These are phyloP conservation scores for Eidolon helvum DNA, from an alignment of 2,113 vertebrate genomes.

Conservation along the genomic window DNA sequence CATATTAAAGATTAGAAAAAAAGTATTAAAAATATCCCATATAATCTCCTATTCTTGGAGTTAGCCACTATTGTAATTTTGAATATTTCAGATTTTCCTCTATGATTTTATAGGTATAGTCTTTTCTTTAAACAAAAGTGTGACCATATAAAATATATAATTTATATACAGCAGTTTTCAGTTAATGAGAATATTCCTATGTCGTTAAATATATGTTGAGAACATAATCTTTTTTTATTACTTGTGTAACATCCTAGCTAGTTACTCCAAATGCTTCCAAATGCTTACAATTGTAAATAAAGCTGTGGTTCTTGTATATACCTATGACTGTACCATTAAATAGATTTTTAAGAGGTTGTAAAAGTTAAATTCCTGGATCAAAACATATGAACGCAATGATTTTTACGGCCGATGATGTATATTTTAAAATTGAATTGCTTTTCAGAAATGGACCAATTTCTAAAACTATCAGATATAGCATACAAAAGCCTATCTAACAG, in stretches of 20 bases:
- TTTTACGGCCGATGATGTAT: neutral
- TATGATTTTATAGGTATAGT: neutral
- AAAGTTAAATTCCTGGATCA: neutral
- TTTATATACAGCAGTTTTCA: neutral
- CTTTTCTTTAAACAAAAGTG: constrained; percentile 32
- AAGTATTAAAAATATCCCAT: neutral
- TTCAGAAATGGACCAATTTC: neutral
- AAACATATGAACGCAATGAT: neutral
- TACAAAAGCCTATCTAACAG: neutral
- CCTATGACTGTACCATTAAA: neutral
- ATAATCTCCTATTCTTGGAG: neutral
- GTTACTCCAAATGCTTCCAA: neutral
- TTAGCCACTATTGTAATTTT: neutral
- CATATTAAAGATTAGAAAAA: neutral
- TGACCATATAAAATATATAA: neutral
- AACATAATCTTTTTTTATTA: neutral
- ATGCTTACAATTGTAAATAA: neutral
- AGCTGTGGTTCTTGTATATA: neutral
- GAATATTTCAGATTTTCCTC: neutral
- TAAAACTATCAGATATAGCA: constrained; percentile 11
- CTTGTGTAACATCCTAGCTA: neutral
- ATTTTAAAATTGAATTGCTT: neutral
- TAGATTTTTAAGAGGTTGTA: neutral
- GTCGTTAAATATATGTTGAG: constrained; percentile 3
- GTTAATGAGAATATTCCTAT: neutral